phyloP scores from a whole-genome alignment of 2,113 vertebrate genomes.

The Myotis yumanensis region DNA sequence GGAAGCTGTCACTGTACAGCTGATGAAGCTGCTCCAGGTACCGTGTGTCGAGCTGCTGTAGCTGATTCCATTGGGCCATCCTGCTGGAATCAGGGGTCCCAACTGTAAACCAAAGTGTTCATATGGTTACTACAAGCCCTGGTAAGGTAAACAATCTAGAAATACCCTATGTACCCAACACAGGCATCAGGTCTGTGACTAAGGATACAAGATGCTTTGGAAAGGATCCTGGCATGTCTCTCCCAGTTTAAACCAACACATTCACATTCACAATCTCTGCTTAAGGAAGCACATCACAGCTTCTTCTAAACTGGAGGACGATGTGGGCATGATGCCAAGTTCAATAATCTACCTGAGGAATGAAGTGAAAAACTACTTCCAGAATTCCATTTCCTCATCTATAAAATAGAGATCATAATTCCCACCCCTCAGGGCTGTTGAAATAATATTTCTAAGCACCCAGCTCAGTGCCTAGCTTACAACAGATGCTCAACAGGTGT shows the following conservation, averaged over 20 bases:
- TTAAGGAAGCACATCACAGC: neutral
- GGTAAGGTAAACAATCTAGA: neutral
- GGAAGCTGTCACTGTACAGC: conserved; percentile 99
- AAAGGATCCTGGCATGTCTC: neutral
- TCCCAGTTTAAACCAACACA: neutral
- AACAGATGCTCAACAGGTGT: neutral
- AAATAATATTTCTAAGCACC: neutral
- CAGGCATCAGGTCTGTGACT: neutral
- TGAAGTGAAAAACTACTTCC: neutral
- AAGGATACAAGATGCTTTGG: neutral
- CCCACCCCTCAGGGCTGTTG: neutral
- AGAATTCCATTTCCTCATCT: neutral
- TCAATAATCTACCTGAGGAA: neutral
- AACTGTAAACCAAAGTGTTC: conserved; percentile 36
- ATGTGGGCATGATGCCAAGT: neutral
- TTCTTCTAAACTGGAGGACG: neutral
- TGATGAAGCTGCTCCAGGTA: conserved; percentile 99
- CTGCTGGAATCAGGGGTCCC: conserved; percentile 77
- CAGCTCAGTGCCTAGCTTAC: neutral
- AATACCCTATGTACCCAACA: neutral
- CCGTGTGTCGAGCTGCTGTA: conserved; percentile 97
- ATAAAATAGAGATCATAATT: neutral
- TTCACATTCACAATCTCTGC: neutral
- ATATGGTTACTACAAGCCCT: neutral
- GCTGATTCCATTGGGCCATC: conserved; percentile 99